phyloP scores from a whole-genome alignment of 2,113 vertebrate species.

The Siniperca knerii region DNA sequence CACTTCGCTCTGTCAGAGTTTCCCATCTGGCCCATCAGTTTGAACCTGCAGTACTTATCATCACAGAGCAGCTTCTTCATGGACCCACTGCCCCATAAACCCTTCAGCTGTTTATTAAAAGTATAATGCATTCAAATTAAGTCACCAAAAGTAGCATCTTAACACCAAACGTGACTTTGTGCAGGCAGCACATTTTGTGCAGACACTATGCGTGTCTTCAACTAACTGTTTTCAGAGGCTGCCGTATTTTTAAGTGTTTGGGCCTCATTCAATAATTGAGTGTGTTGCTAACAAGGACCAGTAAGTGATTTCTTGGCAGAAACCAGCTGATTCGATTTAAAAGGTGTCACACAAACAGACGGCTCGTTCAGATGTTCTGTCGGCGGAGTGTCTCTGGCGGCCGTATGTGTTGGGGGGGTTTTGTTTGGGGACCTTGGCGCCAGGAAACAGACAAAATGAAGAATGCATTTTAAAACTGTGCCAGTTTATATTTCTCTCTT shows the following conservation, averaged over 20 bases:
- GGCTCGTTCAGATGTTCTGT: neutral
- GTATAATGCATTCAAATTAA: neutral
- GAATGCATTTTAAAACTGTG: slow-evolving; percentile 8
- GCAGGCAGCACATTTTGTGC: fast-evolving
- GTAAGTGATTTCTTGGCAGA: neutral
- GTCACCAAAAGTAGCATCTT: neutral
- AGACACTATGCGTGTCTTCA: neutral
- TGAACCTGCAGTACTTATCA: neutral
- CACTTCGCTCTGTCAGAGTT: slow-evolving; percentile 26
- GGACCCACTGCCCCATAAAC: neutral
- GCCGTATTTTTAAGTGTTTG: neutral
- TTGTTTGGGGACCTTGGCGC: slow-evolving; percentile 27
- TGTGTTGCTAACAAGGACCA: neutral
- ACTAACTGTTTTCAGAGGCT: neutral
- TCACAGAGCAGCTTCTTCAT: slow-evolving; percentile 2
- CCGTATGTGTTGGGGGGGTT: neutral
- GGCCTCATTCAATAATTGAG: neutral
- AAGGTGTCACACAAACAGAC: slow-evolving; percentile 18
- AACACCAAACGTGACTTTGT: neutral
- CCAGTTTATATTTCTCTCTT: neutral
- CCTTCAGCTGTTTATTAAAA: neutral
- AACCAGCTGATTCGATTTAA: slow-evolving; percentile 29
- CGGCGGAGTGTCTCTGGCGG: slow-evolving; percentile 17
- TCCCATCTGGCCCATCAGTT: slow-evolving; percentile 16
- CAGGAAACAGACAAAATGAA: slow-evolving; percentile 44